Evolutionary conservation across 2,113 vertebrate genomes (phyloP).

Genomic region (Cheirogaleus medius): DNA sequence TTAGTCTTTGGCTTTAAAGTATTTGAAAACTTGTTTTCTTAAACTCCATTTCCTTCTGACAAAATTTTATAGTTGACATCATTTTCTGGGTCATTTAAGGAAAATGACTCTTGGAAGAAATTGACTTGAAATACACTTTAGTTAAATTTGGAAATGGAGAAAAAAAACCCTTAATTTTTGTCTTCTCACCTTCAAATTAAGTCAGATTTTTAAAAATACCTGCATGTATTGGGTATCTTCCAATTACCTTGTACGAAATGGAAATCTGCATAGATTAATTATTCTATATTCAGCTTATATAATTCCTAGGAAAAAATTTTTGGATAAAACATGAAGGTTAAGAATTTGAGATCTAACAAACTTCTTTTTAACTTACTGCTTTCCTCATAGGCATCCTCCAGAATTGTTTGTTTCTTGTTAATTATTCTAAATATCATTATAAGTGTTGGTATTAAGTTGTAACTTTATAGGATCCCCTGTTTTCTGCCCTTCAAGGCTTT

Average conservation of each 20-base stretch:
- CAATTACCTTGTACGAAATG: not conserved
- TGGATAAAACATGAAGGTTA: not conserved
- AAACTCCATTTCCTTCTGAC: not conserved
- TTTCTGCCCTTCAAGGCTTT: not conserved
- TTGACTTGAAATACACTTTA: not conserved
- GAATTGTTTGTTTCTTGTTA: not conserved
- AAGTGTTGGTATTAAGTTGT: not conserved
- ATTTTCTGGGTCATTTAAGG: slow-evolving; percentile 36
- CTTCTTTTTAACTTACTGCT: not conserved
- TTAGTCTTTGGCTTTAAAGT: slow-evolving; percentile 22
- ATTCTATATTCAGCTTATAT: slow-evolving; percentile 15
- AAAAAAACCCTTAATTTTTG: not conserved
- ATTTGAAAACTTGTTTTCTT: not conserved
- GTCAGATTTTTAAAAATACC: slow-evolving; percentile 22
- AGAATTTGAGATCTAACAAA: slow-evolving; percentile 3
- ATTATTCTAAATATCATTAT: not conserved
- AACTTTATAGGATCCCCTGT: not conserved
- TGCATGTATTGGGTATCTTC: not conserved
- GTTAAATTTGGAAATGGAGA: not conserved
- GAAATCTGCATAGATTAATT: slow-evolving; percentile 14
- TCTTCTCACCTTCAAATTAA: slow-evolving; percentile 16
- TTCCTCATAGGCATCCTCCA: not conserved
- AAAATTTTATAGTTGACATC: slow-evolving; percentile 22
- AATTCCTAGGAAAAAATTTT: not conserved
- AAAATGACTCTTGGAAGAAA: slow-evolving; percentile 38